Evolutionary conservation across 37 sponge, comb jelly and placozoan genomes (phyloP), one percentile per base, ranked within the genome.

Genomic region (Chondrilla cf. caribensis): DNA sequence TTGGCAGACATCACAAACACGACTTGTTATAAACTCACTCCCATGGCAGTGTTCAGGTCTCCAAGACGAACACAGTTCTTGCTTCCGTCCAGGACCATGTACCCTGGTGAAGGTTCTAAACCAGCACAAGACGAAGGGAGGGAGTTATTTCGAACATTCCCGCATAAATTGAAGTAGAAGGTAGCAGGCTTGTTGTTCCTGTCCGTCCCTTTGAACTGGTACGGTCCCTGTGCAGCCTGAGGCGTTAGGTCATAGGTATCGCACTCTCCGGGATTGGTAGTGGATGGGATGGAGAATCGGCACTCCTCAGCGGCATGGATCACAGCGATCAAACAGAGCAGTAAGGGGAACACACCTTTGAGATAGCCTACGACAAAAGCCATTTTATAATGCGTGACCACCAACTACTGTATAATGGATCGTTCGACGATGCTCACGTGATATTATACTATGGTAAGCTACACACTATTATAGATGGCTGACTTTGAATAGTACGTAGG

Each of bases 101-200:
- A 87, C 55, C 83, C 87, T 0, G 77, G 79, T 5, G 78, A 75
- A 19, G 32, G 47, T 4, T 59, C 29, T 4, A 28, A 17, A 18
- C 35, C 38, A 24, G n/a, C 54, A 58, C 87, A 87, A n/a, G 54
- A 38, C 26, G 33, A 43, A 4, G 87, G 87, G 0, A 87, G 55
- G 18, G n/a, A 24, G 29, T 65, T n/a, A 5, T 65, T 25, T 4
- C 71, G 32, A 15, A 87, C 58, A 83, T 82, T 67, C 21, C 32
- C 78, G 40, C 87, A 87, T 35, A 87, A 31, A n/a, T 37, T 78
- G n/a, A 87, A 38, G 82, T 81, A 82, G 47, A 21, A 33, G 33
- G 24, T 44, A 65, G 33, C 54, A 6, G n/a, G 29, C 2, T 38
- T 6, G 7, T 14, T 15, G 76, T 39, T 39, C 24, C 21, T 3